A percentile compares a stretch with the other conserved stretches of the same genome.
Evolutionary conservation across 2,113 vertebrate genomes (phyloP).

Genomic region (Sinocyclocheilus rhinocerous): DNA sequence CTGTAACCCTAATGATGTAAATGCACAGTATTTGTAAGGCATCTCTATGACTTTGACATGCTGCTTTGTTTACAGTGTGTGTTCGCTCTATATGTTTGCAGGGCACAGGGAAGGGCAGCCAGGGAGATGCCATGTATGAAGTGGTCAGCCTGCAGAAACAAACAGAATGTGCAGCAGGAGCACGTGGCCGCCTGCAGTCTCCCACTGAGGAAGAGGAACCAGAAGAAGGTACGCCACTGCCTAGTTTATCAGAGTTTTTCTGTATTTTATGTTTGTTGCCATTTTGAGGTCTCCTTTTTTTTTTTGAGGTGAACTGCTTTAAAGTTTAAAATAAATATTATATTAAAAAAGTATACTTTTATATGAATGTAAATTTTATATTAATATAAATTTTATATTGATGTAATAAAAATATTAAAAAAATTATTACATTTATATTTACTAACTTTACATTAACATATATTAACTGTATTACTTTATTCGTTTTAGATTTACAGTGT

Average conservation of each 20-base stretch:
- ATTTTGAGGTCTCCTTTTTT: slow-evolving; percentile 12
- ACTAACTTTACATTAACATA: too few relatives aligned
- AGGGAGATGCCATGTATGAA: slow-evolving; percentile 90
- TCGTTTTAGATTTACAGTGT: too few relatives aligned
- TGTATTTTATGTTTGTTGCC: neutral
- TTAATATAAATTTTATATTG: too few relatives aligned
- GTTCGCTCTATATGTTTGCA: slow-evolving; percentile 65
- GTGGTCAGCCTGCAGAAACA: slow-evolving; percentile 91
- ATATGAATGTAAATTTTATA: too few relatives aligned
- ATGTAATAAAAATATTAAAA: too few relatives aligned
- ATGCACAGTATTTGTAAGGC: neutral
- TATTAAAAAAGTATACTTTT: too few relatives aligned
- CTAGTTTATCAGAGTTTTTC: slow-evolving; percentile 4
- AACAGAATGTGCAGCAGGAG: slow-evolving; percentile 80
- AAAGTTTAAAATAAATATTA: too few relatives aligned
- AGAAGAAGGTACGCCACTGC: slow-evolving; percentile 83
- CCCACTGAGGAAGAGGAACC: slow-evolving; percentile 89
- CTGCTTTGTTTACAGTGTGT: slow-evolving; percentile 9
- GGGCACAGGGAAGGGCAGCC: slow-evolving; percentile 79
- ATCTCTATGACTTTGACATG: neutral
- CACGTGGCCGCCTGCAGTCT: slow-evolving; percentile 73
- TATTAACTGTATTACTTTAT: too few relatives aligned
- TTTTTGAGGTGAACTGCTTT: neutral
- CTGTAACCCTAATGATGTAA: neutral
- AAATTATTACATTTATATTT: too few relatives aligned